phyloP scores from a whole-genome alignment of 1,140 invertebrate species.

The Dendrolimus punctatus region DNA sequence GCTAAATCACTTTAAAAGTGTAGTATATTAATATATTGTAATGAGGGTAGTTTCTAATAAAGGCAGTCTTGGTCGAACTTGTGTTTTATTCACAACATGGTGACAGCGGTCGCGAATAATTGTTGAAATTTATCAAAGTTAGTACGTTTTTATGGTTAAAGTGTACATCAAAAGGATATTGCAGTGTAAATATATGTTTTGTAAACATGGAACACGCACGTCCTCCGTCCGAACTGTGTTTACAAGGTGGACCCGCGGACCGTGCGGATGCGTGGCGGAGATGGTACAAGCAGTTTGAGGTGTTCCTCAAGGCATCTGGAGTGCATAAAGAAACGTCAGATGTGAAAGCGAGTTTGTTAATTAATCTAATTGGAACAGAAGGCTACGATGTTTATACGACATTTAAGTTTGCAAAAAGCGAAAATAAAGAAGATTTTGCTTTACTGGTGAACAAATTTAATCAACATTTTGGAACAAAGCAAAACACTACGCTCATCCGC shows the following conservation, averaged over 20 bases:
- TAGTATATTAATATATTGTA: too few species aligned
- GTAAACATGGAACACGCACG: slow-evolving; percentile 14
- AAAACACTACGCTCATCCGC: slow-evolving; percentile 13
- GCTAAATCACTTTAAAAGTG: too few species aligned
- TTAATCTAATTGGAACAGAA: slow-evolving; percentile 11
- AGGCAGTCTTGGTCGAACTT: too few species aligned
- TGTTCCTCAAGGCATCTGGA: slow-evolving; percentile 19
- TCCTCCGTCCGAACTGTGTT: slow-evolving; percentile 12
- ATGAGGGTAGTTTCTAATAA: too few species aligned
- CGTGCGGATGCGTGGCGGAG: slow-evolving; percentile 14
- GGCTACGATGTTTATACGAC: slow-evolving; percentile 9
- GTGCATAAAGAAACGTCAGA: slow-evolving; percentile 12
- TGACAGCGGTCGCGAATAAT: too few species aligned
- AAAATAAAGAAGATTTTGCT: slow-evolving; percentile 8
- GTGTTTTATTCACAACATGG: too few species aligned
- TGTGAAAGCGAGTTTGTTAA: slow-evolving; percentile 11
- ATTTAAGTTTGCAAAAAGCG: slow-evolving; percentile 8
- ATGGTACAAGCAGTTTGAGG: slow-evolving; percentile 13
- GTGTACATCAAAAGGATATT: too few species aligned
- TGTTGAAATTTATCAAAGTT: too few species aligned
- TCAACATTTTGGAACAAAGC: slow-evolving; percentile 15
- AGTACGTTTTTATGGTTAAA: too few species aligned
- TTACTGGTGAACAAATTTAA: slow-evolving; percentile 13
- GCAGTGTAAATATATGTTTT: too few species aligned
- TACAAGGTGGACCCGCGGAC: slow-evolving; percentile 11